Evolutionary conservation across 2,888 invertebrate species (phyloP).

Genomic region (Colostygia pectinataria): DNA sequence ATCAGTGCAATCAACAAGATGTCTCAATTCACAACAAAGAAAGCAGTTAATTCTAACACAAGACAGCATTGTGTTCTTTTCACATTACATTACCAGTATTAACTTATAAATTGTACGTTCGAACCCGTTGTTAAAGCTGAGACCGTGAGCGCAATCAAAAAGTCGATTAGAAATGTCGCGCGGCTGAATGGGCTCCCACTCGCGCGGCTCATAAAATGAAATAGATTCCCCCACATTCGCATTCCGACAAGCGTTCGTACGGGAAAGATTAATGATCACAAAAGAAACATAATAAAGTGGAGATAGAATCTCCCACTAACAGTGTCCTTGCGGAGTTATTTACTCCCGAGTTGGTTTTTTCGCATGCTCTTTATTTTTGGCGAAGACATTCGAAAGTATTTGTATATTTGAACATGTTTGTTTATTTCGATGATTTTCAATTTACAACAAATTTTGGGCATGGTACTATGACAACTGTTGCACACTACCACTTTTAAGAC

Average conservation of each 20-base stretch:
- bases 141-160: conserved; percentile 78
- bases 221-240: conserved; percentile 83
- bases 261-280: conserved; percentile 84
- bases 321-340: conserved; percentile 83
- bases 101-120: conserved; percentile 50
- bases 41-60: conserved; percentile 1
- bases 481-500: too few species aligned
- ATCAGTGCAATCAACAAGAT: too few species aligned
- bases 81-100: conserved; percentile 23
- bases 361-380: conserved; percentile 70
- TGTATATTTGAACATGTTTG: background rate
- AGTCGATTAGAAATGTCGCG: conserved; percentile 82
- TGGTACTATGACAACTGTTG: too few species aligned
- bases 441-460: too few species aligned
- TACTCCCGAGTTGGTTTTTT: conserved; percentile 77
- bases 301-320: conserved; percentile 83
- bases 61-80: conserved; percentile 11
- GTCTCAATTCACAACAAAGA: conserved; percentile 5
- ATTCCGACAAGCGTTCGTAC: conserved; percentile 84
- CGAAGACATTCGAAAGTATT: conserved; percentile 45
- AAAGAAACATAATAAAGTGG: conserved; percentile 83
- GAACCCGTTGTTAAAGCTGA: conserved; percentile 56
- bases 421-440: too few species aligned
- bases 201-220: conserved; percentile 82
- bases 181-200: conserved; percentile 77